Conservation (phyloP, 1,140 invertebrate genomes). For the Argopecten irradians region DNA sequence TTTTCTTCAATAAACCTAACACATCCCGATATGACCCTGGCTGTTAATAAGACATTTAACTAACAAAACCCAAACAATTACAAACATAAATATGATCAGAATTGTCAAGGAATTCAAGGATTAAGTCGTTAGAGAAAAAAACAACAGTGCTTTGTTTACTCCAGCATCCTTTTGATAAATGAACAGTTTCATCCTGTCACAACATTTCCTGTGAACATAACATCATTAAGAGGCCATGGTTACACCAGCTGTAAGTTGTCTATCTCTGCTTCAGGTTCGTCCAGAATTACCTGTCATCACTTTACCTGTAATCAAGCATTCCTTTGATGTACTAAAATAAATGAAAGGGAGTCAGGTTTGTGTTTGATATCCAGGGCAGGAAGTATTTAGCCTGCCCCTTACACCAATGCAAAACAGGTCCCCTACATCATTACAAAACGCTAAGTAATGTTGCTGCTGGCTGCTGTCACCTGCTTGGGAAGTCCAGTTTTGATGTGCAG, state of each 20-base stretch:
- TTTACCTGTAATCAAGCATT: conserved; percentile 22
- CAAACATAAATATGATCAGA: too few relatives aligned
- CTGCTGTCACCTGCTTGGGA: neutral
- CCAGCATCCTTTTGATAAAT: neutral
- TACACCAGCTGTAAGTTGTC: neutral
- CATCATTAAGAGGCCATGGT: neutral
- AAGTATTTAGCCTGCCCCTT: conserved; percentile 7
- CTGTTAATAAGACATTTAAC: too few relatives aligned
- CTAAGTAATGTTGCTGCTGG: neutral
- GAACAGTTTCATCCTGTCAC: neutral
- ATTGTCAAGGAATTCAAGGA: too few relatives aligned
- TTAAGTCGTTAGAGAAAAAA: too few relatives aligned
- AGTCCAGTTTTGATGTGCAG: neutral
- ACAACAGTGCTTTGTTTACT: neutral
- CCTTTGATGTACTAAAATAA: conserved; percentile 4
- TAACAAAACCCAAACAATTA: too few relatives aligned
- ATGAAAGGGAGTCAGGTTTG: neutral
- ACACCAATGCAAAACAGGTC: conserved; percentile 1
- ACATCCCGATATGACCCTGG: too few relatives aligned
- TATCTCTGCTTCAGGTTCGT: neutral
- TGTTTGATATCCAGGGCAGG: conserved; percentile 12
- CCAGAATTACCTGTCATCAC: neutral
- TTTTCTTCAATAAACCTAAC: too few relatives aligned
- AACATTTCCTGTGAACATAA: neutral
- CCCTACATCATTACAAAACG: neutral